Evolutionary conservation across 64 coral and sea anemone species (phyloP), one percentile per base, ranked within the genome.

Genomic region (Montipora foliosa): DNA sequence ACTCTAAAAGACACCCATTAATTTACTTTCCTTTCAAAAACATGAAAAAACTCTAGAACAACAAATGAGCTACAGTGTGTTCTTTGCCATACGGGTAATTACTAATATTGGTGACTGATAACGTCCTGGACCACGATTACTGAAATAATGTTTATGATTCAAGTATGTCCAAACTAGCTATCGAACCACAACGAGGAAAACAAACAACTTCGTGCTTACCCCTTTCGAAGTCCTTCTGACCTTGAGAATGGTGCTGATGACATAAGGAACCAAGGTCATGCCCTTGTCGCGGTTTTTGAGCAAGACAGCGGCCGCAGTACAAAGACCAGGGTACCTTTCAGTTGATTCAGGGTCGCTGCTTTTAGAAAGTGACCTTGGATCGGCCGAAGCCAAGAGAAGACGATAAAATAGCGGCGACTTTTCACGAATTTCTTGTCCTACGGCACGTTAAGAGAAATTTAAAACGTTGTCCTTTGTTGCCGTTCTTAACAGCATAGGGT

Each of bases 341-440:
- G 6, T 2, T 8, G 37, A 5, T 20, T 69, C n/a, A 17, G 51
- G 51, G 13, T 64, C 13, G 9, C 8, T 64, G 60, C 60, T 64
- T 64, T 64, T 11, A 15, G 60, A 14, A 64, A 6, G 60, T 74
- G 74, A 69, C 24, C 8, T 49, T 20, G 78, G 64, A 29, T 71
- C 69, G 47, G 69, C 89, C 12, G 76, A 60, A 49, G 61, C 78
- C 11, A 71, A n/a, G 22, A 91, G 58, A 22, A 62, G 21, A 17
- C 67, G 44, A 69, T 52, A 15, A 52, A 82, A 50, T 13, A 91
- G 49, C 0, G 79, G 79, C 13, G 89, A 14, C 14, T 91, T 91
- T 6, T 74, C 50, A 14, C 51, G 20, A n/a, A 91, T 5, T 81
- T 91, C 89, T 66, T 81, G 70, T 49, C 78, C 77, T 53, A 82